These are phyloP conservation scores for Meiosimyza platycephala DNA, from an alignment of 2,888 invertebrate species.

Conservation along the genomic window DNA sequence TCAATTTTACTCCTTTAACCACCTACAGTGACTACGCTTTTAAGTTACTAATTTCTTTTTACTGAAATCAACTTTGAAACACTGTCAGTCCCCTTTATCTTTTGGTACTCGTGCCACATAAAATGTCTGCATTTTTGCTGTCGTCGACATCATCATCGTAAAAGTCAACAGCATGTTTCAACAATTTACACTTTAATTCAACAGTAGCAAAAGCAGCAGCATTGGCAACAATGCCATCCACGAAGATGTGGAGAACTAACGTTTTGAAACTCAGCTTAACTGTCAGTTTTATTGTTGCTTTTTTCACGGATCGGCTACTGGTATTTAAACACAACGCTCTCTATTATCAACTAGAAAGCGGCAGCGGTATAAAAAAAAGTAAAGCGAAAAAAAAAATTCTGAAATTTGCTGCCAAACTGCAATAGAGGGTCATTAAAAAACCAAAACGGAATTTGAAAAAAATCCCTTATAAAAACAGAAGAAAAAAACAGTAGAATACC, in stretches of 20 bases:
- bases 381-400: neutral
- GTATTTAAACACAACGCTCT: conserved; percentile 5
- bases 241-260: too few species aligned
- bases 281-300: conserved; percentile 3
- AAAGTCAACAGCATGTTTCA: conserved; percentile 43
- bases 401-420: too few species aligned
- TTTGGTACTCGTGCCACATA: conserved; percentile 20
- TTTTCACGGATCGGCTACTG: conserved; percentile 6
- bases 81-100: neutral
- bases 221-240: neutral
- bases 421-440: too few species aligned
- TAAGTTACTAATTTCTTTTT: neutral
- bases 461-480: too few species aligned
- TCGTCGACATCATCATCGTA: conserved; percentile 29
- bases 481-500: too few species aligned
- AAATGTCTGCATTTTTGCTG: conserved; percentile 10
- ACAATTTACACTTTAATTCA: conserved; percentile 41
- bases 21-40: too few species aligned
- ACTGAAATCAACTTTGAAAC: neutral
- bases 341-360: neutral
- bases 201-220: neutral
- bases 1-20: too few species aligned
- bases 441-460: too few species aligned
- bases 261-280: neutral
- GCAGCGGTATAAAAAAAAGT: neutral